Evolutionary conservation across 2,888 invertebrate species (phyloP).

Genomic region (Latrodectus hesperus): DNA sequence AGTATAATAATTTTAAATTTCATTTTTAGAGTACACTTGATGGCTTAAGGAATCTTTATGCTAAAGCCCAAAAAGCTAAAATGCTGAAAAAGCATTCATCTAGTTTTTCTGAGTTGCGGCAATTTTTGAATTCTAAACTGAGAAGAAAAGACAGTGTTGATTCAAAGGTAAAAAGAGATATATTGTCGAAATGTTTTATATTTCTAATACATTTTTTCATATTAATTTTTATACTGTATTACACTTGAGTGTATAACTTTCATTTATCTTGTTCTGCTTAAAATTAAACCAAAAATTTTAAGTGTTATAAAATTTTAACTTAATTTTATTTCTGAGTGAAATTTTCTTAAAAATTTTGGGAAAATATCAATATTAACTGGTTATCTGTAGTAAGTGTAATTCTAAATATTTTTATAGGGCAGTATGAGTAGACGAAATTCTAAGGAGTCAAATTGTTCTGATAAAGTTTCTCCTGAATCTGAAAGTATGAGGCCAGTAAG

Average conservation of each 20-base stretch:
- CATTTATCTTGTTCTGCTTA: no score
- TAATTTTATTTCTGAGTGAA: no score
- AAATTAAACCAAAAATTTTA: no score
- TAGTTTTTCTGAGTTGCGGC: constrained; percentile 58
- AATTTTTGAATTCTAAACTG: constrained; percentile 46
- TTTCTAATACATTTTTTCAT: no score
- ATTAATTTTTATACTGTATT: no score
- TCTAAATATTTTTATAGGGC: constrained; percentile 6
- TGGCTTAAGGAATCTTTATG: constrained; percentile 54
- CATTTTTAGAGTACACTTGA: constrained; percentile 50
- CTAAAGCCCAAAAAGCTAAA: constrained; percentile 62
- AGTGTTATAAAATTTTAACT: no score
- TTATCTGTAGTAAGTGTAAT: no score
- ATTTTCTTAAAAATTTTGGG: no score
- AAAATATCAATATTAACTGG: no score
- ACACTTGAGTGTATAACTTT: no score
- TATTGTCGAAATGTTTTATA: no score
- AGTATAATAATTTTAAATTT: background rate
- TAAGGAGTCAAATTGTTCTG: constrained; percentile 40
- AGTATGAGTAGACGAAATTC: constrained; percentile 41
- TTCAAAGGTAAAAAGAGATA: constrained; percentile 37
- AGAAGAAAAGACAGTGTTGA: constrained; percentile 59
- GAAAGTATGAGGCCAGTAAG: constrained; percentile 59
- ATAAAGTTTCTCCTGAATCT: constrained; percentile 39
- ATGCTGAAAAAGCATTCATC: constrained; percentile 57